phyloP scores from a whole-genome alignment of 1,140 invertebrate genomes.

The Listronotus bonariensis region DNA sequence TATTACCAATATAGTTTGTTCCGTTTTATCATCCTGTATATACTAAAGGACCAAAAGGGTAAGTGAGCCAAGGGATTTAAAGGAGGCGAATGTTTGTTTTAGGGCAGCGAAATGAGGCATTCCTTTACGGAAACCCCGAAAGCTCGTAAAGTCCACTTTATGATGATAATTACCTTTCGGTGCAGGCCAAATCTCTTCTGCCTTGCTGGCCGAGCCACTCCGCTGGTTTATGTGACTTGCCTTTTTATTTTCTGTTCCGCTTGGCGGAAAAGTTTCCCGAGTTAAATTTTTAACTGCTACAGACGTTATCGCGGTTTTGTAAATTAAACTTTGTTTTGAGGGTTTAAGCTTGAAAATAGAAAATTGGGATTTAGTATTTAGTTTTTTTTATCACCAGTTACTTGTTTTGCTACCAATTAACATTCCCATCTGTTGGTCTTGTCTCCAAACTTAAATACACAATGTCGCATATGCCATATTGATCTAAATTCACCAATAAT shows the following conservation, averaged over 20 bases:
- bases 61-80: constrained; percentile 18
- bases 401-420: too few relatives aligned
- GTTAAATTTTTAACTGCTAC: constrained; percentile 23
- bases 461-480: too few relatives aligned
- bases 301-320: constrained; percentile 21
- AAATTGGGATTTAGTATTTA: too few relatives aligned
- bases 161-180: constrained; percentile 63
- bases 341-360: too few relatives aligned
- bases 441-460: too few relatives aligned
- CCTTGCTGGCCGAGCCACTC: constrained; percentile 35
- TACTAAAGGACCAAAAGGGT: constrained; percentile 13
- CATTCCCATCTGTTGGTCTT: too few relatives aligned
- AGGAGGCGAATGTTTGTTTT: constrained; percentile 46
- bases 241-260: constrained; percentile 18
- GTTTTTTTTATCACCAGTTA: too few relatives aligned
- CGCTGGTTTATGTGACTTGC: constrained; percentile 20
- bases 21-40: too few relatives aligned
- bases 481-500: too few relatives aligned
- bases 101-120: constrained; percentile 62
- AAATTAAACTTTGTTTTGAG: constrained; percentile 3
- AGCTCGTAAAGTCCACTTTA: constrained; percentile 67
- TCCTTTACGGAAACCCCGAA: constrained; percentile 64
- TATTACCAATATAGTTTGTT: too few relatives aligned
- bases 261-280: constrained; percentile 19
- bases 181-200: constrained; percentile 14